Evolutionary conservation across 2,113 vertebrate species (phyloP), one percentile per base, ranked within the genome.

Genomic region (Rafetus swinhoei): DNA sequence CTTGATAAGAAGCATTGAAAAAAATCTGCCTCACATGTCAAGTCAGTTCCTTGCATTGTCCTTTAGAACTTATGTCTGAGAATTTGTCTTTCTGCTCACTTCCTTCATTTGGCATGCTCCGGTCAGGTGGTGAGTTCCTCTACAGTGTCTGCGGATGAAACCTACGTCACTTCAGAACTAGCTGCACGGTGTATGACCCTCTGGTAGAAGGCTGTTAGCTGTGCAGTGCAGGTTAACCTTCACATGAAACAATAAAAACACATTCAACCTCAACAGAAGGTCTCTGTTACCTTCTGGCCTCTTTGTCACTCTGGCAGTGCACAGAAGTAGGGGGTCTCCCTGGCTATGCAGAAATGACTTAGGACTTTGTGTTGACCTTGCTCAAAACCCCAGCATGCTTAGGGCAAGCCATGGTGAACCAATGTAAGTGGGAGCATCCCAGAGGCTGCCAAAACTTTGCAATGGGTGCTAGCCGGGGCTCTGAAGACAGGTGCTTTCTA

Each of bases 131-230:
- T 22, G 60, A n/a, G 35, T 65, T 79, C 81, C 45, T 91, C 3
- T 0, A 24, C 45, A 25, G 1, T 22, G 14, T 29, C 10, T 25
- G 19, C 0, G 62, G 62, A 15, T n/a, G 62, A 65, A n/a, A n/a
- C 11, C 7, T 39, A 9, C 21, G 52, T 54, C 35, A 55, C 52
- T 54, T 81, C 52, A 27, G 15, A 32, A 18, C 50, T 52, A 81
- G 2, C 86, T 1, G 3, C 5, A 45, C 82, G 4, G 79, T 19
- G 21, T 16, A 8, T 79, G 79, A 21, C 25, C 39, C 86, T 29
- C 74, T 3, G 1, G 39, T 32, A 65, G 83, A 86, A 86, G 57
- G 76, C 24, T 39, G 18, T 39, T 76, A 69, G 35, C 80, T 79
- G n/a, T 1, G 2, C 22, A 6, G 39, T 54, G 53, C 5, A 6